phyloP scores from a whole-genome alignment of 1,140 invertebrate genomes.

The Leptestheria dahalacensis region DNA sequence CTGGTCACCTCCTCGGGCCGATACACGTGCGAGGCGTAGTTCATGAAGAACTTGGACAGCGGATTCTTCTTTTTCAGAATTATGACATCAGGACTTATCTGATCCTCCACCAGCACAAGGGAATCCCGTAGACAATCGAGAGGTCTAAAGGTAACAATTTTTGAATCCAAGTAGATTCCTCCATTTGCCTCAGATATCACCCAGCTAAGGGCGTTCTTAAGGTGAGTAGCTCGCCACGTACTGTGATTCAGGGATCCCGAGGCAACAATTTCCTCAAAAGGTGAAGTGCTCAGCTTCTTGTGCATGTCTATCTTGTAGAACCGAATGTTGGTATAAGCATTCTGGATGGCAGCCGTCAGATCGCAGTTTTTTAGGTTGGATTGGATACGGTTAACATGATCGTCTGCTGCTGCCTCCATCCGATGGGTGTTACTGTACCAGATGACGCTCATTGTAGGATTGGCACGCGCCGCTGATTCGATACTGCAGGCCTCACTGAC shows the following conservation, averaged over 20 bases:
- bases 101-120: background rate
- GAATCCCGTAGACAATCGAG: background rate
- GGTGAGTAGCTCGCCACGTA: background rate
- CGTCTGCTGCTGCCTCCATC: background rate
- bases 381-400: too few species aligned
- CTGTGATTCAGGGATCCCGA: background rate
- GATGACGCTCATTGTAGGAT: constrained; percentile 36
- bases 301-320: background rate
- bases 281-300: background rate
- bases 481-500: constrained; percentile 44
- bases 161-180: background rate
- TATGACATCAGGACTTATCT: background rate
- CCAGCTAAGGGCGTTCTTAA: background rate
- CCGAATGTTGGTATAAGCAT: background rate
- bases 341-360: background rate
- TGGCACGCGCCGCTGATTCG: constrained; percentile 44
- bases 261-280: background rate
- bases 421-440: background rate
- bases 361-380: too few species aligned
- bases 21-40: background rate
- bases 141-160: background rate
- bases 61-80: background rate
- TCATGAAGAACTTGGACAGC: background rate
- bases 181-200: background rate
- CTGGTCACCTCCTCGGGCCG: background rate